phyloP scores from a whole-genome alignment of 2,797 vertebrate genomes.

The Lycodopsis pacificus region DNA sequence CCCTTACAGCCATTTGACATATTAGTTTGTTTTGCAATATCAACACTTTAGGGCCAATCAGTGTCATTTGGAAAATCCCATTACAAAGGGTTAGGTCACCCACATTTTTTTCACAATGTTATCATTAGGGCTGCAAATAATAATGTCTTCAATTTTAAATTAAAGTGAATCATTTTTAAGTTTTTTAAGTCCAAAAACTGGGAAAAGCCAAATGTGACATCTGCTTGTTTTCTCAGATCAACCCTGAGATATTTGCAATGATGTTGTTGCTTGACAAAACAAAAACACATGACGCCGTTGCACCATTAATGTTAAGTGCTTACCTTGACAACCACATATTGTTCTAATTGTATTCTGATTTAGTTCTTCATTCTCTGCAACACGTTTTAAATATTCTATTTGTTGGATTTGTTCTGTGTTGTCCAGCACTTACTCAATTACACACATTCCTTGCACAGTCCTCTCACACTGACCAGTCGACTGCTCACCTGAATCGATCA shows the following conservation, averaged over 20 bases:
- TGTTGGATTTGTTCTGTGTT: background rate
- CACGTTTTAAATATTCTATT: background rate
- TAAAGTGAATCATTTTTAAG: too few relatives aligned
- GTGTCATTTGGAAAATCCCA: too few relatives aligned
- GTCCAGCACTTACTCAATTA: background rate
- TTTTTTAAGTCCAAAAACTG: too few relatives aligned
- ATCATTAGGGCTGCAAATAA: background rate
- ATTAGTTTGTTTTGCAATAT: background rate
- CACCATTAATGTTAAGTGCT: background rate
- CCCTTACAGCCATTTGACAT: background rate
- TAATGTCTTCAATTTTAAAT: too few relatives aligned
- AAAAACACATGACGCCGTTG: background rate
- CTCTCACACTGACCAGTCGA: background rate
- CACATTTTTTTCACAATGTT: too few relatives aligned
- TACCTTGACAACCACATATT: background rate
- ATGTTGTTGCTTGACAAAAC: too few relatives aligned
- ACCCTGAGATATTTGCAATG: too few relatives aligned
- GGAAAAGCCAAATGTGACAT: too few relatives aligned
- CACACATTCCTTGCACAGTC: background rate
- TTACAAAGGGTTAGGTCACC: too few relatives aligned
- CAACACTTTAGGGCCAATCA: background rate
- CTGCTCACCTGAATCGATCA: slow-evolving; percentile 4
- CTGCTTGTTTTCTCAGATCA: too few relatives aligned
- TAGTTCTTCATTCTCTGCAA: background rate
- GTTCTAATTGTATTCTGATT: background rate